Conservation (phyloP, 2,888 invertebrate species). For the Caenorhabditis sp. region DNA sequence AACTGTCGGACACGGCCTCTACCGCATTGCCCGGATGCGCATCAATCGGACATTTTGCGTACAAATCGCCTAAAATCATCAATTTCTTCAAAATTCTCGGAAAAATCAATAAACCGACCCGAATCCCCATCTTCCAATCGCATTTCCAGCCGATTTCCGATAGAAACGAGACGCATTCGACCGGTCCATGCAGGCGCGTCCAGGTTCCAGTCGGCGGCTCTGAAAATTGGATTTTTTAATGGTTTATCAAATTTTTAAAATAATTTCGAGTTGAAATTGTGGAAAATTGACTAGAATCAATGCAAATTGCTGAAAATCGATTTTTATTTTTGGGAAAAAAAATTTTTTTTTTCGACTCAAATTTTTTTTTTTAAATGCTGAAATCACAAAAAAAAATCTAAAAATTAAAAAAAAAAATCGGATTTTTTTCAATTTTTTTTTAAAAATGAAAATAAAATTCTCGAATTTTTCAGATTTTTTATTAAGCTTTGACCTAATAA, state of each 20-base stretch:
- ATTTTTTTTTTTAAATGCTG: too few relatives aligned
- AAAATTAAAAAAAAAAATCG: too few relatives aligned
- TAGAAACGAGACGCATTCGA: conserved; percentile 93
- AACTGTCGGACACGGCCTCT: conserved; percentile 97
- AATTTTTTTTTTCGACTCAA: too few relatives aligned
- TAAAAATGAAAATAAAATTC: too few relatives aligned
- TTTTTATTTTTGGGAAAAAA: too few relatives aligned
- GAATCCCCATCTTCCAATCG: conserved; percentile 96
- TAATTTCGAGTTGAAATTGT: neutral
- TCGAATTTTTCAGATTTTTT: too few relatives aligned
- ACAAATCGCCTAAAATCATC: conserved; percentile 88
- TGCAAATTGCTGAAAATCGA: too few relatives aligned
- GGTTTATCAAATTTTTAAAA: neutral
- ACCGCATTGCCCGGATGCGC: conserved; percentile 95
- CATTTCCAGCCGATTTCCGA: conserved; percentile 91
- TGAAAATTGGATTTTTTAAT: conserved; percentile 84
- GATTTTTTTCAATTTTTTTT: too few relatives aligned
- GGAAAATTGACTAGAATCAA: neutral
- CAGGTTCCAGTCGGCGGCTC: conserved; percentile 99
- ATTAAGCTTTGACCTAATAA: too few relatives aligned
- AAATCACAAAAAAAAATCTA: too few relatives aligned
- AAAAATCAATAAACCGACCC: too few relatives aligned
- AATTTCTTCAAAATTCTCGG: too few relatives aligned
- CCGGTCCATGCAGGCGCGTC: conserved; percentile 99
- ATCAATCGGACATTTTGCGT: conserved; percentile 96